A percentile compares a stretch with the other conserved stretches of the same genome.
Conservation (phyloP, 2,888 invertebrate species). For the Liposcelis brunnea region DNA sequence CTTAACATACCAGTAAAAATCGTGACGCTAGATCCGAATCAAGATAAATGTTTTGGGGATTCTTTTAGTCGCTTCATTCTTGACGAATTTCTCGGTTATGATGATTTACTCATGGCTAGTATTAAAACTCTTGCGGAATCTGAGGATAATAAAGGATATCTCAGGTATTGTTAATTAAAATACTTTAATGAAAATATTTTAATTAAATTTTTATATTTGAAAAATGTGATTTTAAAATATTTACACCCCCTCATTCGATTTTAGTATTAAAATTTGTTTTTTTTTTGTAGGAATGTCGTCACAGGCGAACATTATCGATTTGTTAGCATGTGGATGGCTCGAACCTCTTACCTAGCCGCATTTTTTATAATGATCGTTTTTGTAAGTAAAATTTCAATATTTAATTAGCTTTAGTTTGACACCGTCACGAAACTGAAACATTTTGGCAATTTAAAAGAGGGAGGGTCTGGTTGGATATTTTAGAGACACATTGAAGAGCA, state of each 20-base stretch:
- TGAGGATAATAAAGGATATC: conserved; percentile 89
- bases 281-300: conserved; percentile 68
- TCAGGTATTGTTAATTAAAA: conserved; percentile 38
- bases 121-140: conserved; percentile 89
- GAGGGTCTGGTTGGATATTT: neutral
- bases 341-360: conserved; percentile 87
- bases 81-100: conserved; percentile 88
- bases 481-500: too few relatives aligned
- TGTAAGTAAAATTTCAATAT: too few relatives aligned
- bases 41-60: conserved; percentile 88
- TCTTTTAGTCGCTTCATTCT: conserved; percentile 75
- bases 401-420: neutral
- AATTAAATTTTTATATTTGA: conserved; percentile 6
- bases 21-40: conserved; percentile 69
- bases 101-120: conserved; percentile 91
- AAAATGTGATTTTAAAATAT: conserved; percentile 5
- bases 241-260: too few relatives aligned
- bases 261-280: too few relatives aligned
- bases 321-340: conserved; percentile 91
- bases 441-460: conserved; percentile 12
- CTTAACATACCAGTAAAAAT: conserved; percentile 85
- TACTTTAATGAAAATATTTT: neutral
- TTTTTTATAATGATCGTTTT: conserved; percentile 96
- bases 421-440: too few relatives aligned
- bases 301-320: conserved; percentile 98